phyloP scores from a whole-genome alignment of 2,113 vertebrate genomes.

The Setophaga petechia region DNA sequence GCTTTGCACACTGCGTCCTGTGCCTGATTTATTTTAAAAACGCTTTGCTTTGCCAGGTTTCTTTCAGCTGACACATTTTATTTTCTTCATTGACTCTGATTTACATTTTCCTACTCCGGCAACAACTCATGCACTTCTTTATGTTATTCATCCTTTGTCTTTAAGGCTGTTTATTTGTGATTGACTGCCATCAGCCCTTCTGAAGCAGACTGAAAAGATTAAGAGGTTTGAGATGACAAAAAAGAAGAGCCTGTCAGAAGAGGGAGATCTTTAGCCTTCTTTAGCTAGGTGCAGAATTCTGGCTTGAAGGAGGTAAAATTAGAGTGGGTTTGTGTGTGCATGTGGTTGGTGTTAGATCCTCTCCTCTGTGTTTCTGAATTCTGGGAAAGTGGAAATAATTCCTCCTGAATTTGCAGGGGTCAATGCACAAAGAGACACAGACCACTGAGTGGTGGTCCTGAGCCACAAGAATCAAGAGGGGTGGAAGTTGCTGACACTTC shows the following conservation, averaged over 20 bases:
- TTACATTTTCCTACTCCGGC: neutral
- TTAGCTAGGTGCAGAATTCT: neutral
- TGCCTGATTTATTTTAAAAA: neutral
- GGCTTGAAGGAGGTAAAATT: neutral
- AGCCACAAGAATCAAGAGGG: neutral
- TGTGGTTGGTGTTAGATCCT: neutral
- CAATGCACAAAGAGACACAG: neutral
- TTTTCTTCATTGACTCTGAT: neutral
- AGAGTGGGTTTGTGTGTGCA: neutral
- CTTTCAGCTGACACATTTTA: neutral
- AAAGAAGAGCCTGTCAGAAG: neutral
- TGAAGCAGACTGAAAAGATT: neutral
- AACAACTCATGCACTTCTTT: neutral
- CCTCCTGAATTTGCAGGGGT: neutral
- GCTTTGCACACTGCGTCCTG: rapidly evolving
- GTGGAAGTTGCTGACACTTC: neutral
- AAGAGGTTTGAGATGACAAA: neutral
- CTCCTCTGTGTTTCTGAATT: neutral
- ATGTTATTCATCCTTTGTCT: neutral
- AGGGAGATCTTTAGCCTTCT: neutral
- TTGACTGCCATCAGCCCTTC: neutral
- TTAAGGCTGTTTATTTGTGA: neutral
- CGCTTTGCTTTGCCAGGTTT: neutral
- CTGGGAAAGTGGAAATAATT: neutral
- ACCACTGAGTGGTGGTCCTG: neutral